These are phyloP conservation scores for Choloepus hoffmanni DNA, from an alignment of 2,113 vertebrate species.

Conservation along the genomic window DNA sequence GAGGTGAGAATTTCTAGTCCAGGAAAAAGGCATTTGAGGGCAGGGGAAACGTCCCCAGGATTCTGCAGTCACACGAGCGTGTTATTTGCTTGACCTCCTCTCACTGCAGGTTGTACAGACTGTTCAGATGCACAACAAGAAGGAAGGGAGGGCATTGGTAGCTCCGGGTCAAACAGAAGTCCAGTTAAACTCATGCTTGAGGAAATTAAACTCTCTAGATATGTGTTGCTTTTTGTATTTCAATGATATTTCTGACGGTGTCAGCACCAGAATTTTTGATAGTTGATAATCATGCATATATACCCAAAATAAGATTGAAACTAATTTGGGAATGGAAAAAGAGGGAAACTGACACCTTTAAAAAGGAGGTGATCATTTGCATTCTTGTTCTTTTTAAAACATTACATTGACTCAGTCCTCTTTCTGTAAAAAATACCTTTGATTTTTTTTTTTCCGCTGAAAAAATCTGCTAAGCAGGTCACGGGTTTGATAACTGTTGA, in stretches of 20 bases:
- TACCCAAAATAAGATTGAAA: neutral
- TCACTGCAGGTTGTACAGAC: neutral
- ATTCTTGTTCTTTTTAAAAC: neutral
- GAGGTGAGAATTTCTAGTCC: neutral
- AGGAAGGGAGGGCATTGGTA: neutral
- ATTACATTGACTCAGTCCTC: neutral
- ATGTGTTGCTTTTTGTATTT: constrained; percentile 31
- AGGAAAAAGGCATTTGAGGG: neutral
- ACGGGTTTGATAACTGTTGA: neutral
- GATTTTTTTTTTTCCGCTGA: neutral
- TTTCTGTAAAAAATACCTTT: neutral
- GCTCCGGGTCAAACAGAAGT: neutral
- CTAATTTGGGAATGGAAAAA: neutral
- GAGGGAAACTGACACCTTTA: neutral
- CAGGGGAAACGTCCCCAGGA: neutral
- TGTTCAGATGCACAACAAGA: neutral
- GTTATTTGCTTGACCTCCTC: neutral
- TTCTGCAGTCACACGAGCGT: neutral
- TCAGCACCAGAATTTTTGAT: neutral
- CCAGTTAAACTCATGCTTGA: neutral
- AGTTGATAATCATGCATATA: neutral
- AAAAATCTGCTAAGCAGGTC: neutral
- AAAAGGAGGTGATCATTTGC: constrained; percentile 40
- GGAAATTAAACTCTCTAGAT: neutral
- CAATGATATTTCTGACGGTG: neutral